Base-by-base conservation (phyloP, 2,113 vertebrate genomes). In the Pogonocichla stellata region DNA sequence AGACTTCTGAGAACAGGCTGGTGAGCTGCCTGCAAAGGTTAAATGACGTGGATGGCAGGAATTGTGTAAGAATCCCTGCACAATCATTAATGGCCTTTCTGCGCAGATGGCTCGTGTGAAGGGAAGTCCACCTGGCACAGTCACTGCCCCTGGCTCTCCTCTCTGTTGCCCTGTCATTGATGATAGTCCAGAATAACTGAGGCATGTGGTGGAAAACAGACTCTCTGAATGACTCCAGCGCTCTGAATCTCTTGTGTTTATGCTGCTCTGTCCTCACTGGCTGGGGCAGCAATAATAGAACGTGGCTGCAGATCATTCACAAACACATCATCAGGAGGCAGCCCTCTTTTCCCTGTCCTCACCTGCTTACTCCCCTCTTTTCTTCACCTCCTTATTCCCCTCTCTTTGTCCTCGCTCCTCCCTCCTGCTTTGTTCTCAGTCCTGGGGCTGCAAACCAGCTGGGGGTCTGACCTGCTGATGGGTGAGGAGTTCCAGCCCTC, bases 11-110 rank as follows among this genome's bases (percentile, higher is more conserved):
- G 79, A 86, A 73, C 3, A 42, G 60, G 25, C 67, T 80, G 64
- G 47, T 56, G 62, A 82, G 84, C 65, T 72, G 45, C 24, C 81
- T 47, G 62, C 57, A 66, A 34, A 92, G 60, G 64, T n/a, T 88
- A 60, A 33, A 67, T 79, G 86, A 61, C 3, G 18, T 43, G 47
- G 4, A 6, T 6, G 43, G 31, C n/a, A 38, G 50, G 80, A 90
- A 23, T 65, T 80, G 84, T 75, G 80, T 64, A 88, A 92, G 79
- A 86, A 58, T 14, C 54, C 57, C 34, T 82, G 86, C 78, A 38
- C 70, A 70, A 60, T 88, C 83, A 87, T 74, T 82, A 72, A 82
- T 69, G 62, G 53, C 57, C 57, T 81, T 92, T 65, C 73, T 93
- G 81, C 7, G 6, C 26, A 34, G 60, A 25, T 40, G 57, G 50